phyloP scores from a whole-genome alignment of 2,888 invertebrate species.

The Hydrotaea cyrtoneurina region DNA sequence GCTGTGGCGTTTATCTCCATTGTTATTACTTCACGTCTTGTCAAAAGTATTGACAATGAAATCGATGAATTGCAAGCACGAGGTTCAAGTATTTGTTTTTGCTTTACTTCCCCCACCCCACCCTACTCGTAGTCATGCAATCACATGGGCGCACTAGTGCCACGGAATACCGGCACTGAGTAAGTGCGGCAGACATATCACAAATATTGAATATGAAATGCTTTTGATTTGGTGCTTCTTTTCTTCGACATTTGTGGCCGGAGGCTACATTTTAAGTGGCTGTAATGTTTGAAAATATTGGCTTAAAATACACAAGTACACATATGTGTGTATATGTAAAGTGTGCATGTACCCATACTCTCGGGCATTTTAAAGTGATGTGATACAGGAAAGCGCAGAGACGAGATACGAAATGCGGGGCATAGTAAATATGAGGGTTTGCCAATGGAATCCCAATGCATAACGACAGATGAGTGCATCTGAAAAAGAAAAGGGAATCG shows the following conservation, averaged over 20 bases:
- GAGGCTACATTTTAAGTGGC: slow-evolving; percentile 65
- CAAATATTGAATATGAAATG: slow-evolving; percentile 15
- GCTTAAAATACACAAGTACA: slow-evolving; percentile 51
- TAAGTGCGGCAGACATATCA: not conserved
- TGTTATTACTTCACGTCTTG: slow-evolving; percentile 43
- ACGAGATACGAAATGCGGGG: not conserved
- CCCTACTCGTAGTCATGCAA: not conserved
- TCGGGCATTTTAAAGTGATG: slow-evolving; percentile 55
- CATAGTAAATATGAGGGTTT: not conserved
- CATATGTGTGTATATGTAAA: not conserved
- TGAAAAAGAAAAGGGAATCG: slow-evolving; percentile 5
- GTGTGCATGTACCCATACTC: slow-evolving; percentile 36
- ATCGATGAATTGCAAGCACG: slow-evolving; percentile 15
- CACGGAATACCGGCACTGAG: not conserved
- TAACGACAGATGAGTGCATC: not conserved
- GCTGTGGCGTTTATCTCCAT: slow-evolving; percentile 50
- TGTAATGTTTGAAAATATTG: slow-evolving; percentile 63
- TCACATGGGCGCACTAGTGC: not conserved
- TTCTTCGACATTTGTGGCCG: slow-evolving; percentile 23
- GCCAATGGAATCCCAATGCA: not conserved
- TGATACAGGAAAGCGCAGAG: not conserved
- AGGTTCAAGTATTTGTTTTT: not conserved
- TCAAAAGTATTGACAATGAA: slow-evolving; percentile 51
- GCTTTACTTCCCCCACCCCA: no score
- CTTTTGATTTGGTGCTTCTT: slow-evolving; percentile 18